Conservation (phyloP, 1,140 invertebrate species). For the Lucilia cuprina region DNA sequence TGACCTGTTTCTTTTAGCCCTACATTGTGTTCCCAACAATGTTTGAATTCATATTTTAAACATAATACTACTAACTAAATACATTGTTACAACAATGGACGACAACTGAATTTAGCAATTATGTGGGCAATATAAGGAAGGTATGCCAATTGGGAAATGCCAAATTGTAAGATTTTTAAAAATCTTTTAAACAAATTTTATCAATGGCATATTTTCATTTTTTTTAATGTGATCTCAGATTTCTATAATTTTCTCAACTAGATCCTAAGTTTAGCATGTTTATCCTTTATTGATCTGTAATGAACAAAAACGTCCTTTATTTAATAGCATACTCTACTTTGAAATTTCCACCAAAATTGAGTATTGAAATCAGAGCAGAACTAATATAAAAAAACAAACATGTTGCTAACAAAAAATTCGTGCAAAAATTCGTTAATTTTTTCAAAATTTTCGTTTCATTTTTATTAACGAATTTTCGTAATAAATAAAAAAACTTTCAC, state of each 20-base stretch:
- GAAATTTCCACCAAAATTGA: background rate
- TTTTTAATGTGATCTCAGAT: too few species aligned
- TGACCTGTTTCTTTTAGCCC: conserved; percentile 4
- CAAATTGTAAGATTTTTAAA: too few species aligned
- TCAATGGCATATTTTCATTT: too few species aligned
- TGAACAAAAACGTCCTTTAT: too few species aligned
- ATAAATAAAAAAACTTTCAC: conserved; percentile 14
- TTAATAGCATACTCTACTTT: background rate
- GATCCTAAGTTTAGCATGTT: too few species aligned
- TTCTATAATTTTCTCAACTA: too few species aligned
- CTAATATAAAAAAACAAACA: background rate
- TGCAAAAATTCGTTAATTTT: conserved; percentile 1
- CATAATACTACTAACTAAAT: background rate
- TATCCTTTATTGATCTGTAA: too few species aligned
- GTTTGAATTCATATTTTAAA: background rate
- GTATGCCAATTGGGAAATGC: too few species aligned
- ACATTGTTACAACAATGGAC: background rate
- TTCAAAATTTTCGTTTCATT: background rate
- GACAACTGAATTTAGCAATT: background rate
- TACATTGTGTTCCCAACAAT: background rate
- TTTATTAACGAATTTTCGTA: background rate
- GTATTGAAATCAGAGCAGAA: conserved; percentile 10
- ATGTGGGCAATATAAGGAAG: background rate
- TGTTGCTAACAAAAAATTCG: background rate
- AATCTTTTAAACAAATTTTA: too few species aligned